phyloP scores from a whole-genome alignment of 1,140 invertebrate genomes.

The Drosophila rhopaloa region DNA sequence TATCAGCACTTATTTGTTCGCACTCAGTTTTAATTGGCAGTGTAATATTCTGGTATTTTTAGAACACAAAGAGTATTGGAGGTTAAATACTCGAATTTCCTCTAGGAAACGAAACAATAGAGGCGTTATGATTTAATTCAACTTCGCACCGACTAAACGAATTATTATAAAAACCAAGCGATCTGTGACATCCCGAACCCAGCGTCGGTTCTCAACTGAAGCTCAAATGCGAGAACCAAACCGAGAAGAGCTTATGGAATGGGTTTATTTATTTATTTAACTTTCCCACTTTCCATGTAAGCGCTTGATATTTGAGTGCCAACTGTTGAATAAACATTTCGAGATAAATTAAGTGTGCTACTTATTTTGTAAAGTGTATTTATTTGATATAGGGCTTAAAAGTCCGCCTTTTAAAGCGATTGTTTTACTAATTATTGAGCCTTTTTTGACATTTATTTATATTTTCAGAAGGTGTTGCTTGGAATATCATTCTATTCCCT shows the following conservation, averaged over 20 bases:
- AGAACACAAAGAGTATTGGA: constrained; percentile 11
- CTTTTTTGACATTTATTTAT: background rate
- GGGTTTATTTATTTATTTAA: constrained; percentile 7
- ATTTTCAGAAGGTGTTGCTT: background rate
- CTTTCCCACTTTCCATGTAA: constrained; percentile 2
- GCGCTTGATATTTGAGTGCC: constrained; percentile 1
- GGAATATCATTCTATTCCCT: no score
- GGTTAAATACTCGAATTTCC: constrained; percentile 21
- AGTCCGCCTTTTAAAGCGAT: background rate
- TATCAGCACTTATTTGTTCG: constrained; percentile 22
- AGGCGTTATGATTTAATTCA: constrained; percentile 8
- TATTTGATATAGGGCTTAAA: background rate
- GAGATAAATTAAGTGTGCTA: no score
- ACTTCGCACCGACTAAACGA: constrained; percentile 13
- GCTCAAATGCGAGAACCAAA: constrained; percentile 4
- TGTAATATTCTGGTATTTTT: constrained; percentile 20
- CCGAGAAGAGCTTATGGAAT: background rate
- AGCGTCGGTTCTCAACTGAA: constrained; percentile 26
- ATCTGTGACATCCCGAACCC: constrained; percentile 9
- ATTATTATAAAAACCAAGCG: constrained; percentile 4
- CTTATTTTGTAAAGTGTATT: background rate
- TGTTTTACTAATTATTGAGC: background rate
- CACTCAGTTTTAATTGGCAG: constrained; percentile 35
- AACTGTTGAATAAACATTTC: constrained; percentile 3
- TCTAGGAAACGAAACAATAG: constrained; percentile 29